phyloP scores from a whole-genome alignment of 2,888 invertebrate genomes.

The Agrotis ipsilon region DNA sequence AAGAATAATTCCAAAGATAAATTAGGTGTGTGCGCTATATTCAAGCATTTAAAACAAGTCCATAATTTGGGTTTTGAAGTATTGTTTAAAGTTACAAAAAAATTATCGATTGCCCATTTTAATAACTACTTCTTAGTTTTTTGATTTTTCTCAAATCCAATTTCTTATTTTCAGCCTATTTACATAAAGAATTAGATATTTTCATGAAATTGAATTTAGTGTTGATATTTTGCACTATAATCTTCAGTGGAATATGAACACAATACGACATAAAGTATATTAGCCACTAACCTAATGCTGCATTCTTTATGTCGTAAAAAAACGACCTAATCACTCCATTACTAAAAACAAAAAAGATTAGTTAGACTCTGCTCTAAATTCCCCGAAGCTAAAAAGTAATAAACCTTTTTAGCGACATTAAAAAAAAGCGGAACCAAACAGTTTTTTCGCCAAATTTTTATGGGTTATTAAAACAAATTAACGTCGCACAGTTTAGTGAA shows the following conservation, averaged over 20 bases:
- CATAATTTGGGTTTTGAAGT: too few relatives aligned
- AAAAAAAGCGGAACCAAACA: slow-evolving; percentile 81
- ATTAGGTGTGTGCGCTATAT: too few relatives aligned
- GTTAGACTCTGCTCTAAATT: slow-evolving; percentile 23
- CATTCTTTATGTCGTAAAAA: not conserved
- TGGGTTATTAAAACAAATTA: slow-evolving; percentile 89
- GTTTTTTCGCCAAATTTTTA: slow-evolving; percentile 84
- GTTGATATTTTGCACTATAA: too few relatives aligned
- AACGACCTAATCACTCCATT: not conserved
- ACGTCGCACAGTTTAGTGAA: slow-evolving; percentile 59
- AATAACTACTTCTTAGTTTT: too few relatives aligned
- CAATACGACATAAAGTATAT: not conserved
- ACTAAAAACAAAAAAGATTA: slow-evolving; percentile 44
- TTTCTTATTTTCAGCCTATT: too few relatives aligned
- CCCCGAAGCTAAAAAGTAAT: slow-evolving; percentile 67
- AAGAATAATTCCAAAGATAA: too few relatives aligned
- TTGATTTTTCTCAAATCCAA: too few relatives aligned
- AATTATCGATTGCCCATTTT: too few relatives aligned
- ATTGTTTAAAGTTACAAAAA: too few relatives aligned
- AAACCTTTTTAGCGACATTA: slow-evolving; percentile 80
- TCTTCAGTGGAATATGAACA: not conserved
- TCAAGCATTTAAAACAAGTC: too few relatives aligned
- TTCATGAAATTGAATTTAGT: too few relatives aligned
- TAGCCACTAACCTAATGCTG: not conserved
- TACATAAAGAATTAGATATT: too few relatives aligned